Percentiles rank a stretch among this genome's conserved stretches.
phyloP scores from a whole-genome alignment of 2,113 vertebrate species.

The Tympanuchus pallidicinctus region DNA sequence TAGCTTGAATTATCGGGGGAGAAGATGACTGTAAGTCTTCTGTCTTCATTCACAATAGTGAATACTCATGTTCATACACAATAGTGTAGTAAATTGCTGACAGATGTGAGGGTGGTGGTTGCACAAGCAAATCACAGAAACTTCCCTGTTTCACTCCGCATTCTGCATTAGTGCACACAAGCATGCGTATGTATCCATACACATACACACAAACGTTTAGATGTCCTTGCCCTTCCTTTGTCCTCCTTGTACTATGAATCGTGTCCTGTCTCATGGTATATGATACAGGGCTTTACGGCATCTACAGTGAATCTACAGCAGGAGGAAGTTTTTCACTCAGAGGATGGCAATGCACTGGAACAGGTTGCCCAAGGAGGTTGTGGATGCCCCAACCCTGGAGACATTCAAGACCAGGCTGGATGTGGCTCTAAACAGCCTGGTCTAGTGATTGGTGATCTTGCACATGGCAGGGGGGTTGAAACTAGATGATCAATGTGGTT shows the following conservation, averaged over 20 bases:
- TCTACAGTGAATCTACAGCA: no score
- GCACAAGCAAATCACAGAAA: neutral
- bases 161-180: neutral
- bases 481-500: no score
- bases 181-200: neutral
- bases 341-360: no score
- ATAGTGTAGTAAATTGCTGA: neutral
- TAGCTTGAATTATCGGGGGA: neutral
- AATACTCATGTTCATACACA: neutral
- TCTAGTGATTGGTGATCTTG: no score
- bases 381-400: no score
- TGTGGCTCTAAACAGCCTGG: no score
- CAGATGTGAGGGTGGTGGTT: neutral
- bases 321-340: no score
- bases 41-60: neutral
- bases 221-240: neutral
- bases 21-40: neutral
- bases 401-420: no score
- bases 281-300: neutral
- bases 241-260: neutral
- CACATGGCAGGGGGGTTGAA: no score
- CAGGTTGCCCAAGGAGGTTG: no score
- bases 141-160: neutral
- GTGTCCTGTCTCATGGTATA: neutral
- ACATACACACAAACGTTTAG: rapidly evolving